These are phyloP conservation scores for Merluccius polli DNA, from an alignment of 2,797 vertebrate species.

Conservation along the genomic window DNA sequence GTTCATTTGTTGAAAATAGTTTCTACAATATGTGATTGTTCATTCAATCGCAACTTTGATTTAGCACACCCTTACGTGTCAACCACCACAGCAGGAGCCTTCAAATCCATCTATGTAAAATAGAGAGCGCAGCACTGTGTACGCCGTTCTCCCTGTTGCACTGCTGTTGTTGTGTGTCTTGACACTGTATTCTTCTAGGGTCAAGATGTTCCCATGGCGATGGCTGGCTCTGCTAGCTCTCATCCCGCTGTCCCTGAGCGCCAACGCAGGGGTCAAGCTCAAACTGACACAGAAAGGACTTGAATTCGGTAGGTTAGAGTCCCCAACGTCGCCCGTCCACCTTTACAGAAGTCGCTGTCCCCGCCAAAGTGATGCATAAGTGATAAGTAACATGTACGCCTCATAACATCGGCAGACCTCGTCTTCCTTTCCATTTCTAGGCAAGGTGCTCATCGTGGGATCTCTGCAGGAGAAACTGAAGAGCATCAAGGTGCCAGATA, in stretches of 20 bases:
- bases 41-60: background rate
- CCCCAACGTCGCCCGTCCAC: background rate
- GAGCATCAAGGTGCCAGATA: conserved; percentile 65
- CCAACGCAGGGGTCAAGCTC: conserved; percentile 67
- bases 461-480: conserved; percentile 62
- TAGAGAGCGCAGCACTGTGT: background rate
- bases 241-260: conserved; percentile 31
- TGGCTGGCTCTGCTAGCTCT: conserved; percentile 55
- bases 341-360: background rate
- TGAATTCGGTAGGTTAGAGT: conserved; percentile 67
- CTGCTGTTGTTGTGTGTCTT: background rate
- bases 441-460: conserved; percentile 63
- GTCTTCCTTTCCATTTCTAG: conserved; percentile 38
- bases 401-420: background rate
- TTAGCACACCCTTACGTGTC: background rate
- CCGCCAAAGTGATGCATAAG: background rate
- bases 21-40: background rate
- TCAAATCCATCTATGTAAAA: background rate
- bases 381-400: background rate
- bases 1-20: background rate
- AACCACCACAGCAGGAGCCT: background rate
- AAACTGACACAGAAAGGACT: conserved; percentile 70
- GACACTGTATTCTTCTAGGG: conserved; percentile 5
- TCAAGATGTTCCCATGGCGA: conserved; percentile 52
- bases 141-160: background rate